Percentiles rank a stretch among this genome's conserved stretches.
These are phyloP conservation scores for Selene dorsalis DNA, from an alignment of 2,797 vertebrate species.

Conservation along the genomic window DNA sequence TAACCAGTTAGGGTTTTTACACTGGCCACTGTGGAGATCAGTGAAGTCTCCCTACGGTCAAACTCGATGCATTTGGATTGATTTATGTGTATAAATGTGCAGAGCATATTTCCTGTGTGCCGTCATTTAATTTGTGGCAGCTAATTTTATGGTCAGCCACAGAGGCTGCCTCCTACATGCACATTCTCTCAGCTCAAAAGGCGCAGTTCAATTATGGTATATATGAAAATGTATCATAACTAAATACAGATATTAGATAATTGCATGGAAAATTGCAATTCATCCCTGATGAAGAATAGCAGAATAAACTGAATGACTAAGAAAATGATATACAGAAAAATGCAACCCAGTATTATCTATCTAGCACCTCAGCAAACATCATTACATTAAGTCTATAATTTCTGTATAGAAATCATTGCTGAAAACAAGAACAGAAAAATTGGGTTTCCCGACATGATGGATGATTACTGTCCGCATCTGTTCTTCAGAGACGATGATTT, in stretches of 20 bases:
- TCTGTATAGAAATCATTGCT: not conserved
- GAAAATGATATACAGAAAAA: not conserved
- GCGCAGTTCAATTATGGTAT: not conserved
- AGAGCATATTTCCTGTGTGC: not conserved
- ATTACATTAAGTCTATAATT: not conserved
- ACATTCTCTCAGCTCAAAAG: not conserved
- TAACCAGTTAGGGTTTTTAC: conserved; percentile 25
- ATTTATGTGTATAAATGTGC: not conserved
- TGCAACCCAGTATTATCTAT: not conserved
- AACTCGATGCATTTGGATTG: not conserved
- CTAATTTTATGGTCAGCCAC: conserved; percentile 5
- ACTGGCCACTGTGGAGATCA: conserved; percentile 10
- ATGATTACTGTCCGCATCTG: not conserved
- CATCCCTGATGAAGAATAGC: not conserved
- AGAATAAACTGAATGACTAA: not conserved
- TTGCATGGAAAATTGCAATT: not conserved
- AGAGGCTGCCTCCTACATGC: not conserved
- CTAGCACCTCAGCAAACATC: not conserved
- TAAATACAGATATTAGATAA: not conserved
- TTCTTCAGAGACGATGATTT: not conserved
- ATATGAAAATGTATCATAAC: not conserved
- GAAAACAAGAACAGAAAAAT: not conserved
- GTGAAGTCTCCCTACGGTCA: conserved; percentile 11
- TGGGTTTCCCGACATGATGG: not conserved
- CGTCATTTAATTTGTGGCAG: conserved; percentile 20